Percentiles rank a stretch among this genome's conserved stretches.
These are phyloP conservation scores for Bibio marci DNA, from an alignment of 2,888 invertebrate genomes.

Conservation along the genomic window DNA sequence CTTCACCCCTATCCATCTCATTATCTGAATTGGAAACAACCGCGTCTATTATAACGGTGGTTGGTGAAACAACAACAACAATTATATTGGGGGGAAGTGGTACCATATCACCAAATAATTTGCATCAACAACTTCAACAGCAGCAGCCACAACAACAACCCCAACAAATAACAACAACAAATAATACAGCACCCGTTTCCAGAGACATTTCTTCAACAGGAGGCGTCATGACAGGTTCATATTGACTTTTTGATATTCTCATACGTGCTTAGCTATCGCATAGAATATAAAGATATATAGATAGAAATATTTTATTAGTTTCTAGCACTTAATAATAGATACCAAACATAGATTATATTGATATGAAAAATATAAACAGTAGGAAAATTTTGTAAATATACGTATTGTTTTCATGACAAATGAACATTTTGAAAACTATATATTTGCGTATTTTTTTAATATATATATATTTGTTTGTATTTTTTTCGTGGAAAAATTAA, in stretches of 20 bases:
- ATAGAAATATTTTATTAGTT: too few relatives aligned
- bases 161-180: slow-evolving; percentile 3
- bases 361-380: too few relatives aligned
- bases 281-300: too few relatives aligned
- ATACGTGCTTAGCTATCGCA: too few relatives aligned
- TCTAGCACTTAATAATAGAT: too few relatives aligned
- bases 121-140: slow-evolving; percentile 7
- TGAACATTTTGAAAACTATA: too few relatives aligned
- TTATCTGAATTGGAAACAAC: slow-evolving; percentile 7
- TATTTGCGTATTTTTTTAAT: too few relatives aligned
- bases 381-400: too few relatives aligned
- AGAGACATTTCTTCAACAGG: slow-evolving; percentile 9
- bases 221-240: slow-evolving; percentile 16
- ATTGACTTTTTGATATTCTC: not conserved
- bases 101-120: not conserved
- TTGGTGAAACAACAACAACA: slow-evolving; percentile 10
- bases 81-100: not conserved
- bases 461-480: too few relatives aligned
- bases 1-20: slow-evolving; percentile 9
- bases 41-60: slow-evolving; percentile 12
- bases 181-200: slow-evolving; percentile 1
- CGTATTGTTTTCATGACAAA: too few relatives aligned
- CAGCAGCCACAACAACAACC: slow-evolving; percentile 9
- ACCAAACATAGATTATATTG: too few relatives aligned
- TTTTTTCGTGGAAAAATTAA: too few relatives aligned